Conservation (phyloP, 2,113 vertebrate species). For the Muntiacus reevesi region DNA sequence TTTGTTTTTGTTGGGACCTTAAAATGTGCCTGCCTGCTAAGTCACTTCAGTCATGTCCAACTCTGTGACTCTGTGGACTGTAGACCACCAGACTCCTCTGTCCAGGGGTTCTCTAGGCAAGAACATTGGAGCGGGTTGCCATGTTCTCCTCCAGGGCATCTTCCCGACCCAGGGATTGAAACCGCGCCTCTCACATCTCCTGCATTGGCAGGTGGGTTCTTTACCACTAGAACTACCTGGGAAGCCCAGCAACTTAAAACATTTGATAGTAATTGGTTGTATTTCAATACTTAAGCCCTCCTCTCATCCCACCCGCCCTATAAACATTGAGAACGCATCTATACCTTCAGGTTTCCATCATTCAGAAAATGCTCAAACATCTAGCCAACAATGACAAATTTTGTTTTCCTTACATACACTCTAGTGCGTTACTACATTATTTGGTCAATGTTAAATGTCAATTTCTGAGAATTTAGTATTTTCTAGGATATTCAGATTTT, state of each 20-base stretch:
- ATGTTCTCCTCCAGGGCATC: not conserved
- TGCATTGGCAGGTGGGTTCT: not conserved
- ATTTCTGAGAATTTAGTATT: not conserved
- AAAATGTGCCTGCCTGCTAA: not conserved
- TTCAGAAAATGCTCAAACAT: not conserved
- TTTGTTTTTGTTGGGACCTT: not conserved
- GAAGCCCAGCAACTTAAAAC: not conserved
- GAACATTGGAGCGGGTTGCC: not conserved
- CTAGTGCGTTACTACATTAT: not conserved
- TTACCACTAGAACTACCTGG: not conserved
- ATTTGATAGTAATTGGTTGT: not conserved
- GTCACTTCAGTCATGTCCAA: not conserved
- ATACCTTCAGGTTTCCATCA: not conserved
- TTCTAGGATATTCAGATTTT: not conserved
- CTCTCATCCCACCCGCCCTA: not conserved
- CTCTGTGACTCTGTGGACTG: not conserved
- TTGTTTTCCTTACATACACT: not conserved
- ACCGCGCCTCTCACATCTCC: accelerated
- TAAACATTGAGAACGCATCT: not conserved
- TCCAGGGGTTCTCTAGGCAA: not conserved
- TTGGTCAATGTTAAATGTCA: not conserved
- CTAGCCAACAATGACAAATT: not conserved
- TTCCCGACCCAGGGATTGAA: not conserved
- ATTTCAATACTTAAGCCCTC: not conserved
- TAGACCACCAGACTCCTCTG: not conserved